Conservation (phyloP, 2,888 invertebrate species). For the Keiferia lycopersicella region DNA sequence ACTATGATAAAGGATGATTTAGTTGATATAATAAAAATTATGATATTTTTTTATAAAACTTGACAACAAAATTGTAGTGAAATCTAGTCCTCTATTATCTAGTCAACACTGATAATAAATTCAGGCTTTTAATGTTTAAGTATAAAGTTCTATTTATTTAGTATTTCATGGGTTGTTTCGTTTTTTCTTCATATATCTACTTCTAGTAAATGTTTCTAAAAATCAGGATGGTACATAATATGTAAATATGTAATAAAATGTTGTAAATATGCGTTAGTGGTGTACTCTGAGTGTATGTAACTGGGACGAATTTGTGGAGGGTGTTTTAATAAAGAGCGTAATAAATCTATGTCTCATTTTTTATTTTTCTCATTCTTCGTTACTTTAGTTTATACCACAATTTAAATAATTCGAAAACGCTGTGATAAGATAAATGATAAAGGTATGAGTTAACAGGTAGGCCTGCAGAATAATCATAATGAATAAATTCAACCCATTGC, state of each 20-base stretch:
- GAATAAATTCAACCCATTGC: too few relatives aligned
- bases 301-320: constrained; percentile 65
- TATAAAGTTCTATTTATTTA: background rate
- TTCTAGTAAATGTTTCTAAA: constrained; percentile 26
- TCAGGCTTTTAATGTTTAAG: background rate
- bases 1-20: background rate
- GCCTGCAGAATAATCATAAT: too few relatives aligned
- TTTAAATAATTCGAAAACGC: too few relatives aligned
- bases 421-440: too few relatives aligned
- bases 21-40: background rate
- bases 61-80: background rate
- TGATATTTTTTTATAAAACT: background rate
- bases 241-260: constrained; percentile 53
- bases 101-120: background rate
- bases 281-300: constrained; percentile 70
- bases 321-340: constrained; percentile 79
- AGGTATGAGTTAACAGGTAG: too few relatives aligned
- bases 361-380: too few relatives aligned
- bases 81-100: background rate
- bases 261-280: constrained; percentile 55
- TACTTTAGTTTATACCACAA: too few relatives aligned
- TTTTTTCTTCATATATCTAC: background rate
- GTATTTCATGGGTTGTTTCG: background rate
- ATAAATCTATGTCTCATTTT: constrained; percentile 44
- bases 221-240: background rate